These are phyloP conservation scores for Elegia similella DNA, from an alignment of 2,888 invertebrate genomes.

Conservation along the genomic window DNA sequence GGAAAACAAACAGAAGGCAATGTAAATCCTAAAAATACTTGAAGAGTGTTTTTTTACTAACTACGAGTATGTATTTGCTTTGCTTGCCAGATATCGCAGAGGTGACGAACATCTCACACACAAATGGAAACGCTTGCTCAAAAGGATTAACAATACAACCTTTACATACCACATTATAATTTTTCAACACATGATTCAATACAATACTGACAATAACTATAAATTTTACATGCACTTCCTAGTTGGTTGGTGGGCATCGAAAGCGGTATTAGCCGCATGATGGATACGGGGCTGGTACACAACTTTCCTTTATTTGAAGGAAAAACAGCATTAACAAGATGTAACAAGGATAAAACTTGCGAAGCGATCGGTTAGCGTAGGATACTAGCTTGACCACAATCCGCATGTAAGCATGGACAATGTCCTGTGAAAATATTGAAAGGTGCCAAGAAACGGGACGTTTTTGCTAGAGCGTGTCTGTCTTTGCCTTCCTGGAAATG, in stretches of 20 bases:
- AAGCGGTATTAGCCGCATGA: constrained; percentile 73
- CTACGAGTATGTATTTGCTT: too few species aligned
- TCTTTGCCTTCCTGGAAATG: not conserved
- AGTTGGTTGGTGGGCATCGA: constrained; percentile 59
- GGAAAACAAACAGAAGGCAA: too few species aligned
- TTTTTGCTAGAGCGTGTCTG: constrained; percentile 10
- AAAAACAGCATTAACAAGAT: constrained; percentile 67
- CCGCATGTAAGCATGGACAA: constrained; percentile 39
- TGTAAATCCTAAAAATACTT: too few species aligned
- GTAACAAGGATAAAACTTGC: constrained; percentile 60
- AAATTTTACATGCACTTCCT: constrained; percentile 58
- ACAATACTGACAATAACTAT: constrained; percentile 19
- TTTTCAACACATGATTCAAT: not conserved
- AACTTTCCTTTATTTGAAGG: constrained; percentile 75
- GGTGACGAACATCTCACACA: too few species aligned
- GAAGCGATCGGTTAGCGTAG: constrained; percentile 42
- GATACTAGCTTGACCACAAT: constrained; percentile 48
- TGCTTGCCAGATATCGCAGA: too few species aligned
- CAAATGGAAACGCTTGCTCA: not conserved
- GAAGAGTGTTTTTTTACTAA: too few species aligned
- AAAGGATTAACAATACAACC: not conserved
- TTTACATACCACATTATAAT: not conserved
- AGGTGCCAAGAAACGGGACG: constrained; percentile 15
- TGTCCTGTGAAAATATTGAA: constrained; percentile 30
- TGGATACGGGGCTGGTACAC: constrained; percentile 61